A percentile compares a stretch with the other conserved stretches of the same genome.
Conservation (phyloP, 2,888 invertebrate species). For the Drosophila setosimentum region DNA sequence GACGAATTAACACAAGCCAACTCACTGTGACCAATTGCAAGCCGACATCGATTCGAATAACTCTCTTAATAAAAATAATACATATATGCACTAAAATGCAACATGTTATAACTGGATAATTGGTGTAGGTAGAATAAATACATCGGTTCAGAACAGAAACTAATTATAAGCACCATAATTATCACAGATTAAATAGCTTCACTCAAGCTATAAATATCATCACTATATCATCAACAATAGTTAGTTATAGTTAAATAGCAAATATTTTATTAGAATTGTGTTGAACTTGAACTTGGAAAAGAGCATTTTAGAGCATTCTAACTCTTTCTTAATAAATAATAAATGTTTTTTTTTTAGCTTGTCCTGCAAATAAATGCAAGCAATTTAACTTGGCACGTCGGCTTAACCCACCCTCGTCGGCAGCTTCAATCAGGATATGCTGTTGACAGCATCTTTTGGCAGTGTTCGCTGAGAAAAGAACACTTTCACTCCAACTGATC, state of each 20-base stretch:
- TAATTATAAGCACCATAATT: neutral
- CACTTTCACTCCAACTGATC: neutral
- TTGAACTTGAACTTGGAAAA: neutral
- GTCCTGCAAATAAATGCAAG: slow-evolving; percentile 18
- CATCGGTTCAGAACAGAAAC: neutral
- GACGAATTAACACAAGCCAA: neutral
- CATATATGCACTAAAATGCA: too few relatives aligned
- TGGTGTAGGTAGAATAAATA: too few relatives aligned
- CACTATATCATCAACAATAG: neutral
- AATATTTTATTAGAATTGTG: neutral
- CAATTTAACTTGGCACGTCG: slow-evolving; percentile 15
- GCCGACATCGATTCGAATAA: neutral
- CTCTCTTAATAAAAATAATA: too few relatives aligned
- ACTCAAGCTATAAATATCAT: too few relatives aligned
- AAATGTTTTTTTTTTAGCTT: slow-evolving; percentile 18
- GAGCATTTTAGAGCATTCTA: slow-evolving; percentile 25
- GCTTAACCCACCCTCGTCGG: neutral
- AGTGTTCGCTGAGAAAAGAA: neutral
- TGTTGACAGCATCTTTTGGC: slow-evolving; percentile 20
- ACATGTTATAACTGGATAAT: neutral
- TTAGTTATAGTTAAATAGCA: neutral
- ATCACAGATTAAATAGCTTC: neutral
- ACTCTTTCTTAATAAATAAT: slow-evolving; percentile 21
- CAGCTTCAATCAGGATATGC: slow-evolving; percentile 33
- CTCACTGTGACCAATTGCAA: neutral